phyloP scores from a whole-genome alignment of 2,113 vertebrate species.

The Brevimyrus niger region DNA sequence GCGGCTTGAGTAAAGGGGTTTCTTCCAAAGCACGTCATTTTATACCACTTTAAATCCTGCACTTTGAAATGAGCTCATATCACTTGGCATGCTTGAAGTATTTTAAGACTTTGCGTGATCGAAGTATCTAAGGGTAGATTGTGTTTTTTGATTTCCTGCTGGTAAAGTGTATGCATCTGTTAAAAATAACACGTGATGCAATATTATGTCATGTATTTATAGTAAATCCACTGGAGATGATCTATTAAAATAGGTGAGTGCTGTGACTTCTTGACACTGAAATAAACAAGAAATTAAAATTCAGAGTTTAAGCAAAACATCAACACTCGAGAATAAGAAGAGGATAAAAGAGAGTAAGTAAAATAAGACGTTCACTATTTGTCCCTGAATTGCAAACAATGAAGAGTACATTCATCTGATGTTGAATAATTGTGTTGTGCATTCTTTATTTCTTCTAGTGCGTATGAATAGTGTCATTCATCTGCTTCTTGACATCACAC shows the following conservation, averaged over 20 bases:
- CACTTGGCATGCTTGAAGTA: neutral
- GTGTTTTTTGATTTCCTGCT: neutral
- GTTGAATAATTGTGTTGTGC: neutral
- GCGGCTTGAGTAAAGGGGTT: neutral
- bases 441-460: neutral
- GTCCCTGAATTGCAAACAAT: neutral
- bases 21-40: neutral
- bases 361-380: neutral
- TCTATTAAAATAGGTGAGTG: neutral
- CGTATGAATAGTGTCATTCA: neutral
- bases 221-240: neutral
- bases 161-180: neutral
- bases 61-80: neutral
- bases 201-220: neutral
- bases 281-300: conserved; percentile 7
- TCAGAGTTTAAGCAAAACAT: neutral
- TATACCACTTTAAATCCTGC: neutral
- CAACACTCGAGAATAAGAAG: neutral
- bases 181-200: neutral
- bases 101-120: neutral
- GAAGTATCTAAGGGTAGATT: neutral
- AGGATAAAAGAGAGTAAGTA: neutral
- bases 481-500: neutral
- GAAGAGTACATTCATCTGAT: neutral
- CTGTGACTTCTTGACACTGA: neutral